Evolutionary conservation across 2,113 vertebrate genomes (phyloP), one percentile per base, ranked within the genome.

Genomic region (Neodon shergylaensis): DNA sequence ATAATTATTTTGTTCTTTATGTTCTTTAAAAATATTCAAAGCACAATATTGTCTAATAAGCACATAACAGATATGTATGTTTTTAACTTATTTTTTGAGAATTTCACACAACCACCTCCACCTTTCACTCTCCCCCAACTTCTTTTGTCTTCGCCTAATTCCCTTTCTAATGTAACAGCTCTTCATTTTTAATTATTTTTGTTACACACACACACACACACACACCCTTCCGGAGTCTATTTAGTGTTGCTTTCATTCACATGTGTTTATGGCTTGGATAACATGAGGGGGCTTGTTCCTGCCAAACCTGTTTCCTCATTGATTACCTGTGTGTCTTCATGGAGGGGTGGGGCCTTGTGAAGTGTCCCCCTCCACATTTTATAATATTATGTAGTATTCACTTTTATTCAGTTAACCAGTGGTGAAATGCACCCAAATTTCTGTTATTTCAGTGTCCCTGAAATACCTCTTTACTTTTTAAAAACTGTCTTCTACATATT

Each of bases 21-120:
- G 58, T 88, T 90, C n/a, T 49, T 28, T 58, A 76, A 66, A 93
- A 82, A 68, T 83, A 92, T 47, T 77, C 47, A n/a, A 92, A 90
- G 2, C 49, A 58, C 36, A 68, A 66, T 58, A 77, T 14, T 79
- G 4, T 74, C 91, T 68, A 70, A 82, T 13, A 88, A 81, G 13
- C 36, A 72, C n/a, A 65, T 31, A 78, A 22, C 78, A 12, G 8
- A 52, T 73, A 52, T 95, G n/a, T 47, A 36, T 47, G 66, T 42
- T 52, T 52, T 26, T 54, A 33, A 65, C 11, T 66, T 19, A 65
- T 63, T 39, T 58, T 61, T 42, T 61, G 79, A 21, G 14, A 66
- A 44, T 44, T 84, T 82, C 79, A 82, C 52, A 65, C 31, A 54
- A 42, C 12, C 31, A 31, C 21, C 5, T 31, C 58, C 2, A 22